A percentile compares a stretch with the other conserved stretches of the same genome.
These are phyloP conservation scores for Sussaba pulchella DNA, from an alignment of 2,888 invertebrate species.

Conservation along the genomic window DNA sequence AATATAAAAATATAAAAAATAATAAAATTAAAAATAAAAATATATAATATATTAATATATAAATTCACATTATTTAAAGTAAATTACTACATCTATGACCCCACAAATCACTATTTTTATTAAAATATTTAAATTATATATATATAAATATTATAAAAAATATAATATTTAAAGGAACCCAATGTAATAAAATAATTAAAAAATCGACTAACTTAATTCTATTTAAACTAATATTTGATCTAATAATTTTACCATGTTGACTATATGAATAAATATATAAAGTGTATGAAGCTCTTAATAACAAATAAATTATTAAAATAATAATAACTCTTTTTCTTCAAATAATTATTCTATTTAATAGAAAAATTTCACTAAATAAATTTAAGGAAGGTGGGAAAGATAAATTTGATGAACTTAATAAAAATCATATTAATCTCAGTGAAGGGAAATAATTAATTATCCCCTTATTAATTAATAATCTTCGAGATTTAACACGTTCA, in stretches of 20 bases:
- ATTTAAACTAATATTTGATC: constrained; percentile 83
- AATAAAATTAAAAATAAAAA: constrained; percentile 84
- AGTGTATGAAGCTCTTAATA: constrained; percentile 89
- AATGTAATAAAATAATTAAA: constrained; percentile 88
- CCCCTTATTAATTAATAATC: constrained; percentile 88
- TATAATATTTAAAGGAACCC: constrained; percentile 88
- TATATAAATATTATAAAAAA: constrained; percentile 85
- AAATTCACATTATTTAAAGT: constrained; percentile 82
- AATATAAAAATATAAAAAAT: constrained; percentile 64
- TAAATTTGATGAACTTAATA: constrained; percentile 88
- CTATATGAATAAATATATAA: constrained; percentile 88
- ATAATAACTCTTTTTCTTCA: constrained; percentile 85
- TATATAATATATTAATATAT: constrained; percentile 85
- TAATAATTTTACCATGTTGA: constrained; percentile 87
- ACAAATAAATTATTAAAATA: constrained; percentile 85
- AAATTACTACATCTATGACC: constrained; percentile 85
- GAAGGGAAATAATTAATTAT: constrained; percentile 87
- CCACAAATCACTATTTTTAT: constrained; percentile 90
- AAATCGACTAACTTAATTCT: constrained; percentile 83
- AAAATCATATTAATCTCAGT: constrained; percentile 88
- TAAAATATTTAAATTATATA: constrained; percentile 88
- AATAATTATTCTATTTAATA: constrained; percentile 66
- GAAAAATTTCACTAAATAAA: constrained; percentile 86
- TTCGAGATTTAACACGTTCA: constrained; percentile 87
- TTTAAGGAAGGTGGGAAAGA: constrained; percentile 89